Evolutionary conservation across 2,888 invertebrate genomes (phyloP), one percentile per base, ranked within the genome.

Genomic region (Epinotia demarniana): DNA sequence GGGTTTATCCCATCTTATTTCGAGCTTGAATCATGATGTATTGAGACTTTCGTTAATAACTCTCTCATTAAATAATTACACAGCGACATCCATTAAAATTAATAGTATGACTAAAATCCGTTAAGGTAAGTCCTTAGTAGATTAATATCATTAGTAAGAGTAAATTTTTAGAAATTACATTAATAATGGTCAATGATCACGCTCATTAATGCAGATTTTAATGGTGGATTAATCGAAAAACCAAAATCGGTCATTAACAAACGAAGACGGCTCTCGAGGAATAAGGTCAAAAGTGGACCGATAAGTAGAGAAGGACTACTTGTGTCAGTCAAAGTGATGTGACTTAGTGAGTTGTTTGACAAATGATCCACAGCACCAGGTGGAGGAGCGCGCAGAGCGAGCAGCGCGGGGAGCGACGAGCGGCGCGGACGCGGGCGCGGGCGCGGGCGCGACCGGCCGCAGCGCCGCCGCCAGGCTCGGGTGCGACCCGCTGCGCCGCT

Each of bases 311-410:
- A 57, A 73, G 58, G 64, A 81, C 89, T 89, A 90, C 85, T 87
- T 85, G 81, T 89, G 90, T 92, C 94, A 96, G 91, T 96, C 96
- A 92, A 96, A 95, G 87, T 96, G 96, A 87, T 97, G 96, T 72
- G 96, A 96, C 91, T 96, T 96, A 83, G 96, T 95, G 92, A 97
- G 95, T 82, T 97, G 96, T 90, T 96, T 96, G 88, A 97, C 96
- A 92, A 97, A 96, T 81, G 96, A 95, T 87, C 97, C 97, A 90
- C 97, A 97, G 90, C 97, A 97, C 97, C 97, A 97, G 43, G 96
- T 96, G 80, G 96, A 95, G 77, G 96, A 95, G 81, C 96, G 94
- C 60, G 95, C 94, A 73, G 95, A 95, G 83, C 92, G 92, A 43
- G 82, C 87, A 76, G 83, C 83, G 75, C 81, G 87, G 55, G 80